Conservation (phyloP, 1,140 invertebrate species). For the Matsumurasca onukii region DNA sequence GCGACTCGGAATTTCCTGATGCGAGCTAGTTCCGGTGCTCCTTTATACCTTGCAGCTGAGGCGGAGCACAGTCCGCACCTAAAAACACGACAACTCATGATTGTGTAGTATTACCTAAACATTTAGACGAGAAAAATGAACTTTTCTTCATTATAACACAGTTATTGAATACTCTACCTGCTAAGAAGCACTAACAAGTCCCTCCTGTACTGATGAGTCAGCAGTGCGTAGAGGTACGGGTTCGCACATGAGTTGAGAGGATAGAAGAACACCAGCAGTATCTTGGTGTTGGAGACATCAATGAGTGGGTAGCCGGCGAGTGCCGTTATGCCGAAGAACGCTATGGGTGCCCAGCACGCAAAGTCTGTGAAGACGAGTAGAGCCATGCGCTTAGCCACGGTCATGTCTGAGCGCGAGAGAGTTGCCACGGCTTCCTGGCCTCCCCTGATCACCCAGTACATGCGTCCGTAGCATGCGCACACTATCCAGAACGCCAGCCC, state of each 20-base stretch:
- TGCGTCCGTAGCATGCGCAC: slow-evolving; percentile 55
- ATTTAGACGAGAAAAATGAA: not conserved
- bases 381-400: slow-evolving; percentile 65
- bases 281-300: slow-evolving; percentile 48
- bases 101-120: not conserved
- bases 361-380: slow-evolving; percentile 66
- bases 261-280: slow-evolving; percentile 60
- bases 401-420: slow-evolving; percentile 63
- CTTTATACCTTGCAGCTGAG: slow-evolving; percentile 39
- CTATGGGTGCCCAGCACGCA: slow-evolving; percentile 60
- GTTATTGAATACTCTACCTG: slow-evolving; percentile 42
- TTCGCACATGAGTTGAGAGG: slow-evolving; percentile 67
- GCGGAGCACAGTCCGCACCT: slow-evolving; percentile 40
- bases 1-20: slow-evolving; percentile 7
- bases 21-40: not conserved
- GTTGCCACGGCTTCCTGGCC: slow-evolving; percentile 50
- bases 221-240: slow-evolving; percentile 63
- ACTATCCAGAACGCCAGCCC: slow-evolving; percentile 55
- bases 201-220: slow-evolving; percentile 61
- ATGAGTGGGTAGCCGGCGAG: slow-evolving; percentile 59
- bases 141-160: slow-evolving; percentile 42
- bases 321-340: slow-evolving; percentile 61
- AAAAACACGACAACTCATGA: slow-evolving; percentile 40
- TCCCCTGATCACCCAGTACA: slow-evolving; percentile 52
- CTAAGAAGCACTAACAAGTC: slow-evolving; percentile 56